A percentile compares a stretch with the other conserved stretches of the same genome.
Evolutionary conservation across 2,797 vertebrate species (phyloP).

Genomic region (Catostomus latipinnis): DNA sequence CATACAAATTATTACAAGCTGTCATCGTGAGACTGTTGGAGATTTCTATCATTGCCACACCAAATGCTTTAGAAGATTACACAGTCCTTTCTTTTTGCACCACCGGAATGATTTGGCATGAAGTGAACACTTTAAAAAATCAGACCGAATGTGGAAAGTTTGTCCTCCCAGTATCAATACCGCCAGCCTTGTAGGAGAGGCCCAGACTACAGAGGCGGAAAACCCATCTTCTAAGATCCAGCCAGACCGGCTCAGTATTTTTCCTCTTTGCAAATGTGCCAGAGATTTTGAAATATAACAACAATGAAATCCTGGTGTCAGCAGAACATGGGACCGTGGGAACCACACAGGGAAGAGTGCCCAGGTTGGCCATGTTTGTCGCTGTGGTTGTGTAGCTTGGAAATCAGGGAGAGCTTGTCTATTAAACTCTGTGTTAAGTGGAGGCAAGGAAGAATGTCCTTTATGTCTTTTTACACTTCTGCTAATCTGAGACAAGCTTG

Average conservation of each 20-base stretch:
- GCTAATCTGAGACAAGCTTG: slow-evolving; percentile 6
- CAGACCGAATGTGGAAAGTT: slow-evolving; percentile 27
- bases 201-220: slow-evolving; percentile 62
- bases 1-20: no score
- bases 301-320: slow-evolving; percentile 65
- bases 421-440: slow-evolving; percentile 67
- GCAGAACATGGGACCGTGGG: slow-evolving; percentile 64
- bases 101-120: neutral
- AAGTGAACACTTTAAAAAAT: slow-evolving; percentile 24
- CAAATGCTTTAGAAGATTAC: no score
- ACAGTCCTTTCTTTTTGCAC: neutral
- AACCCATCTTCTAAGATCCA: slow-evolving; percentile 60
- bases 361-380: slow-evolving; percentile 64
- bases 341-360: slow-evolving; percentile 53
- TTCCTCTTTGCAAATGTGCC: slow-evolving; percentile 44
- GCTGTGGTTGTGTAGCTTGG: slow-evolving; percentile 69
- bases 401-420: slow-evolving; percentile 62
- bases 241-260: slow-evolving; percentile 46
- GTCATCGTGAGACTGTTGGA: no score
- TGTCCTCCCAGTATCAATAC: slow-evolving; percentile 51
- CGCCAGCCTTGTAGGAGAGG: slow-evolving; percentile 59
- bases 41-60: slow-evolving; percentile 19
- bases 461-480: slow-evolving; percentile 44
- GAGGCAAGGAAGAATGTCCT: slow-evolving; percentile 70
- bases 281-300: slow-evolving; percentile 46